Evolutionary conservation across 2,888 invertebrate genomes (phyloP).

Genomic region (Flexamia atlantica): DNA sequence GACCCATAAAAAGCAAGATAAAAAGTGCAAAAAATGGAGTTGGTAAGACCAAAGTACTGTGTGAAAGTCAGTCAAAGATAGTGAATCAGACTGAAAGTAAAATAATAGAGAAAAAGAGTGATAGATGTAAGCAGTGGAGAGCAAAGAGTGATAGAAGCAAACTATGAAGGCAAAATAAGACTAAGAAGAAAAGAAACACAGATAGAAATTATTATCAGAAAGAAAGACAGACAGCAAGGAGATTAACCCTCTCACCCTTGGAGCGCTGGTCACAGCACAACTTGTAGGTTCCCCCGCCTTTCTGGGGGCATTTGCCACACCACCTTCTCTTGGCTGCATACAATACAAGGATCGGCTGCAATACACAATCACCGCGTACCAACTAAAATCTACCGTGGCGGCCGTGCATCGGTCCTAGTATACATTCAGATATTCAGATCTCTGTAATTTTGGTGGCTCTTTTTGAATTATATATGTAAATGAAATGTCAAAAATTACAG

Average conservation of each 20-base stretch:
- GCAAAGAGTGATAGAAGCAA: too few species aligned
- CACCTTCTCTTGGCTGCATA: constrained; percentile 61
- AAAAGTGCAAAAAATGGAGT: too few species aligned
- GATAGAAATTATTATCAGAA: neutral
- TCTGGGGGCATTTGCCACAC: constrained; percentile 44
- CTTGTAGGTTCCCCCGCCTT: constrained; percentile 28
- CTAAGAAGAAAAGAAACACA: neutral
- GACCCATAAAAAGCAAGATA: neutral
- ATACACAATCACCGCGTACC: constrained; percentile 16
- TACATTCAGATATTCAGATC: too few species aligned
- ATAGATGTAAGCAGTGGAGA: too few species aligned
- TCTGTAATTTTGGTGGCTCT: too few species aligned
- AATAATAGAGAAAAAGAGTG: too few species aligned
- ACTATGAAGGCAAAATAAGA: too few species aligned
- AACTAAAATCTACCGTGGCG: neutral
- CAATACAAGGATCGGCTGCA: constrained; percentile 58
- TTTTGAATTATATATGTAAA: too few species aligned
- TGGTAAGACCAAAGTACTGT: too few species aligned
- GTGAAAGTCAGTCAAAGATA: too few species aligned
- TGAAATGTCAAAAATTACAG: too few species aligned
- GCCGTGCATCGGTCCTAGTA: too few species aligned
- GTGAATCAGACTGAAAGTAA: neutral
- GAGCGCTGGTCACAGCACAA: constrained; percentile 14
- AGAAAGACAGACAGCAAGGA: constrained; percentile 44
- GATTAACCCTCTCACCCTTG: constrained; percentile 57